Conservation (phyloP, 2,113 vertebrate species). For the Coreoperca whiteheadi region DNA sequence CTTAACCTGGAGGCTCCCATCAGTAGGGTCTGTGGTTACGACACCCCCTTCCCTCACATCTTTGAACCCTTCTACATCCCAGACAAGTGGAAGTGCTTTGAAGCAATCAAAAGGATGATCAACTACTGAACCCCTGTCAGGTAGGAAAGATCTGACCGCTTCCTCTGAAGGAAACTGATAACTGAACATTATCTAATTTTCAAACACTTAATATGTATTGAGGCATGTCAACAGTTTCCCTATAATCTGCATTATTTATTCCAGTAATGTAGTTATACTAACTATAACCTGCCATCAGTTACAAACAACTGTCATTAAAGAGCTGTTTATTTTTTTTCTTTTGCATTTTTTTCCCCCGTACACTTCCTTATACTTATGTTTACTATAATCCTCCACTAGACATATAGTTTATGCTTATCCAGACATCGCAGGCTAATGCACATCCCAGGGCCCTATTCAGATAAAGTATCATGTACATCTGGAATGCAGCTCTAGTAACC, state of each 20-base stretch:
- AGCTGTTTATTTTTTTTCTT: too few relatives aligned
- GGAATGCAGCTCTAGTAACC: neutral
- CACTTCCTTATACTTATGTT: neutral
- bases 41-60: constrained; percentile 97
- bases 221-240: constrained; percentile 13
- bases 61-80: constrained; percentile 99
- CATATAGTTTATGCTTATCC: constrained; percentile 12
- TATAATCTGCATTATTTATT: constrained; percentile 45
- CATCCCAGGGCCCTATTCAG: neutral
- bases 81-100: constrained; percentile 99
- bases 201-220: constrained; percentile 12
- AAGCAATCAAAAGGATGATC: constrained; percentile 95
- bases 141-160: constrained; percentile 41
- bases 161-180: constrained; percentile 11
- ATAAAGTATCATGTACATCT: neutral
- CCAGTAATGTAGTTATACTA: constrained; percentile 24
- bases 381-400: neutral
- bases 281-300: constrained; percentile 9
- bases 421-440: constrained; percentile 4
- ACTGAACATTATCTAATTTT: constrained; percentile 18
- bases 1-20: constrained; percentile 98
- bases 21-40: constrained; percentile 95
- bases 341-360: constrained; percentile 5
- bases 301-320: neutral
- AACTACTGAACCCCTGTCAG: constrained; percentile 88